Base-by-base conservation (phyloP, 2,888 invertebrate species). In the Thelaira solivaga region DNA sequence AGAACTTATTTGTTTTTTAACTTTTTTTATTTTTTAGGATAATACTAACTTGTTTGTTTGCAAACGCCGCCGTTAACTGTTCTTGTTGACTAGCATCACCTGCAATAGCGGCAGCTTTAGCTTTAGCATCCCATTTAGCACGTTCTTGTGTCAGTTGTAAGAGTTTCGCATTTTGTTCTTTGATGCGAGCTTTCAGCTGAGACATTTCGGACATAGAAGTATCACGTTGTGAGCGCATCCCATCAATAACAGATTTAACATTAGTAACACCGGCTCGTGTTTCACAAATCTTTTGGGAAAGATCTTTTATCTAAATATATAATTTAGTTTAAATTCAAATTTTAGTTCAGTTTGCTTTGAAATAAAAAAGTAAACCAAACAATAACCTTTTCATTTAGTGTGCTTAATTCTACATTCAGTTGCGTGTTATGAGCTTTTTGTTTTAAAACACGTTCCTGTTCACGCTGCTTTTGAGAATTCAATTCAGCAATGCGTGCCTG, bases 191-290 rank as follows among this genome's bases (percentile, higher is more conserved):
- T 87, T 96, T 97, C 1, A 96, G 90, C 71, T 93, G 93, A 6
- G 94, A 92, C 94, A 96, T 95, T 82, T 96, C 96, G 3, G 93
- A 91, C 91, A 98, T 93, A 82, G 96, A 96, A 0, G 94, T 90
- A 87, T 99, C 99, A 3, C 99, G 92, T n/a, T 96, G 96, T 0
- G 94, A 92, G 62, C 95, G 91, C 98, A 98, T 98, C 0, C 95
- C 95, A 87, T 99, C 99, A 72, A 99, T 99, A n/a, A 96, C 95
- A 0, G 95, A 92, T 89, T 98, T 98, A 2, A 97, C 95, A 36
- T 95, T 94, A 0, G 97, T 95, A 0, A 98, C 97, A 2, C 95
- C 95, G 4, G 95, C 94, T 16, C 95, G 91, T 0, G 96, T 95
- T 85, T 95, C 95, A 83, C 93, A 93, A 81, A 96, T 95, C 86